Percentiles rank a stretch among this genome's conserved stretches.
Conservation (phyloP, 2,797 vertebrate genomes). For the Fistularia commersonii region DNA sequence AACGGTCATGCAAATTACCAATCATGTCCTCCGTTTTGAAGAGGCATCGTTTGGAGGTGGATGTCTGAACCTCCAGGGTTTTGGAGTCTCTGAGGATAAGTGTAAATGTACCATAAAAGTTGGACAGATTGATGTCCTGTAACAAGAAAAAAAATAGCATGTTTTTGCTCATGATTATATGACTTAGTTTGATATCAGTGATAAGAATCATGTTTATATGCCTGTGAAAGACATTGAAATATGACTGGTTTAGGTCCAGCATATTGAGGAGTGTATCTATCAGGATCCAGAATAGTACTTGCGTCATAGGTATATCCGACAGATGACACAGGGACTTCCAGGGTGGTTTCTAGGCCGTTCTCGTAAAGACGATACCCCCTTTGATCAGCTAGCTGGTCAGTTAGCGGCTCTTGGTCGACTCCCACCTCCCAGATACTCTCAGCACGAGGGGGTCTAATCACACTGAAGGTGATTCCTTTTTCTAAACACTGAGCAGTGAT, state of each 20-base stretch:
- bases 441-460: constrained; percentile 15
- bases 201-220: too few relatives aligned
- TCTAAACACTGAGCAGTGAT: constrained; percentile 53
- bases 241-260: background rate
- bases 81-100: constrained; percentile 66
- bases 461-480: constrained; percentile 42
- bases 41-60: constrained; percentile 61
- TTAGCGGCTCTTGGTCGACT: constrained; percentile 61
- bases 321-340: constrained; percentile 74
- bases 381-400: constrained; percentile 29
- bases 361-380: constrained; percentile 64
- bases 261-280: background rate
- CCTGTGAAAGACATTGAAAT: background rate
- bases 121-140: constrained; percentile 59
- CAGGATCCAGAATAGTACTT: background rate
- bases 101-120: constrained; percentile 64
- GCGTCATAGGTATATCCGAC: constrained; percentile 72
- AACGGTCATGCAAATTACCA: constrained; percentile 41
- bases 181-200: too few relatives aligned
- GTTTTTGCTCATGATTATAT: background rate
- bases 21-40: constrained; percentile 72
- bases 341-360: constrained; percentile 44
- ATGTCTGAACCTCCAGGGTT: constrained; percentile 66
- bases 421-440: constrained; percentile 70
- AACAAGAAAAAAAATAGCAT: background rate